Evolutionary conservation across 2,113 vertebrate species (phyloP).

Genomic region (Dasyprocta punctata): DNA sequence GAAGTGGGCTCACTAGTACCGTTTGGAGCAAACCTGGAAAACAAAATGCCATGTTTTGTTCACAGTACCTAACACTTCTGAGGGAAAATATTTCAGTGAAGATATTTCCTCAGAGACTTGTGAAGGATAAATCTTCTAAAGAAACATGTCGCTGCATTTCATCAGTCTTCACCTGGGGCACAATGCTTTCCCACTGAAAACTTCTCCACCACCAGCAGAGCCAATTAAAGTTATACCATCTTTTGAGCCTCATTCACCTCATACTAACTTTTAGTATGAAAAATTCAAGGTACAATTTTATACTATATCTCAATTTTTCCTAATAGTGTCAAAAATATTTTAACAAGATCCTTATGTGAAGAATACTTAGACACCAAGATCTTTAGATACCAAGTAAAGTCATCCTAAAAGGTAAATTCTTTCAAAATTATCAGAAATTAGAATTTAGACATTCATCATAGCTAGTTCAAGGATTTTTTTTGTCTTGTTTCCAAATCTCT

Average conservation of each 20-base stretch:
- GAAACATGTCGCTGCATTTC: not conserved
- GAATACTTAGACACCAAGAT: not conserved
- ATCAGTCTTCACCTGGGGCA: not conserved
- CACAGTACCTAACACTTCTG: not conserved
- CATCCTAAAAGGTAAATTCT: not conserved
- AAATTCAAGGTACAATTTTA: not conserved
- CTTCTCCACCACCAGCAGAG: not conserved
- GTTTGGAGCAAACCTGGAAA: slow-evolving; percentile 5
- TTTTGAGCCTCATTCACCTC: not conserved
- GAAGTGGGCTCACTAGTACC: not conserved
- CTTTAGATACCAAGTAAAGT: not conserved
- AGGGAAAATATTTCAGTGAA: not conserved
- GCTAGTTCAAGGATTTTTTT: not conserved
- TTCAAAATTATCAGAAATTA: not conserved
- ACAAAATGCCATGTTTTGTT: not conserved
- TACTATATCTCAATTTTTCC: not conserved
- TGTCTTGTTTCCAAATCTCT: not conserved
- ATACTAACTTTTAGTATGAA: not conserved
- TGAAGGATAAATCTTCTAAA: not conserved
- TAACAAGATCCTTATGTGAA: not conserved
- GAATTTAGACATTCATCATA: not conserved
- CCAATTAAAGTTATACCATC: not conserved
- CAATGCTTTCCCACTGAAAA: not conserved
- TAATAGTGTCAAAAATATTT: not conserved
- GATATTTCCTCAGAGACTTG: not conserved